Percentiles rank a stretch among this genome's conserved stretches.
phyloP scores from a whole-genome alignment of 2,113 vertebrate genomes.

The Notarius quadriscutis region DNA sequence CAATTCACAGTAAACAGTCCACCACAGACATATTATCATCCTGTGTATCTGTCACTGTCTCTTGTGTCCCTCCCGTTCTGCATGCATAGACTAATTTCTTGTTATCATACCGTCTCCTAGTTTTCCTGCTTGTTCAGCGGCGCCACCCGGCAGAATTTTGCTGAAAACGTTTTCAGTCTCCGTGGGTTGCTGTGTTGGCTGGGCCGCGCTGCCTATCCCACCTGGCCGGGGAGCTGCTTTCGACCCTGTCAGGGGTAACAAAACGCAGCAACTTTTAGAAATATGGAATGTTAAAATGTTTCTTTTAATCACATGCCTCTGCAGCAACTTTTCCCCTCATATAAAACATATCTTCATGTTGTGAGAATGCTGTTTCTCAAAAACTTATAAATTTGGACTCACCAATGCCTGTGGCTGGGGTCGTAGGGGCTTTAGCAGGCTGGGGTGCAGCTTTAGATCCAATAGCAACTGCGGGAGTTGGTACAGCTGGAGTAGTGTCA shows the following conservation, averaged over 20 bases:
- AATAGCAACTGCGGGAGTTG: slow-evolving; percentile 65
- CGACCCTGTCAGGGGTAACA: slow-evolving; percentile 70
- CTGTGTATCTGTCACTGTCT: background rate
- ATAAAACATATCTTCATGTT: background rate
- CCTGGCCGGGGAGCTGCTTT: slow-evolving; percentile 77
- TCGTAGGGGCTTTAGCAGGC: slow-evolving; percentile 76
- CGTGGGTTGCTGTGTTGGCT: slow-evolving; percentile 71
- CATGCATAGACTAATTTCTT: slow-evolving; percentile 9
- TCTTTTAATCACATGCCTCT: background rate
- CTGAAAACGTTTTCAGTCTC: slow-evolving; percentile 91
- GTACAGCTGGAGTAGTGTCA: slow-evolving; percentile 68
- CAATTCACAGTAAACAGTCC: background rate
- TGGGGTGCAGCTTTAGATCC: slow-evolving; percentile 79
- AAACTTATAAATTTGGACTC: slow-evolving; percentile 48
- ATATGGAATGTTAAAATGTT: background rate
- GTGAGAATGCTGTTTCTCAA: background rate
- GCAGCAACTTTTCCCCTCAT: background rate
- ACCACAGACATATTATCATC: background rate
- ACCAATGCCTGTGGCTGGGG: slow-evolving; percentile 84
- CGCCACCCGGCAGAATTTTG: slow-evolving; percentile 93
- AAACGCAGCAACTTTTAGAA: background rate
- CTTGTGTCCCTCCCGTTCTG: background rate
- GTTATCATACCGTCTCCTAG: slow-evolving; percentile 86
- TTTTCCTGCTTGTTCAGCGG: slow-evolving; percentile 97
- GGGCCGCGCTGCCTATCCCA: slow-evolving; percentile 69